Evolutionary conservation across 2,888 invertebrate species (phyloP).

Genomic region (Nemoura dubitans): DNA sequence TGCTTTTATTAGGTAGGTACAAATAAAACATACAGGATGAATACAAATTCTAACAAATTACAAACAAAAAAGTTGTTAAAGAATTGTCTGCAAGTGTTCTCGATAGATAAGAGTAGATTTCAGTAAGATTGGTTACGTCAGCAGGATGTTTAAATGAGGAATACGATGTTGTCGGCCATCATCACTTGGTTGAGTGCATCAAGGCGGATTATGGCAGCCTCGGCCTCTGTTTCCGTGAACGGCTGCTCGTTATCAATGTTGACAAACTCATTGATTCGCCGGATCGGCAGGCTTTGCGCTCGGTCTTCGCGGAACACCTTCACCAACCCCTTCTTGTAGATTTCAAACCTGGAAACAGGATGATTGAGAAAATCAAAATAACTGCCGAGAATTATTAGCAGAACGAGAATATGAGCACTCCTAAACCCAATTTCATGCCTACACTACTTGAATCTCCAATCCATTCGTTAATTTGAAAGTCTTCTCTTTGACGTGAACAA

Average conservation of each 20-base stretch:
- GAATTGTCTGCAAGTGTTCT: background rate
- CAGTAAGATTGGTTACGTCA: background rate
- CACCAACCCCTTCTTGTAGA: conserved; percentile 78
- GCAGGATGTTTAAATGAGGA: conserved; percentile 72
- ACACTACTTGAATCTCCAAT: no score
- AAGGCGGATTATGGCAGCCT: conserved; percentile 83
- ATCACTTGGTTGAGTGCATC: conserved; percentile 91
- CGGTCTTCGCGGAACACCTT: conserved; percentile 81
- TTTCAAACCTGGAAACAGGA: conserved; percentile 63
- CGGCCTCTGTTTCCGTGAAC: conserved; percentile 76
- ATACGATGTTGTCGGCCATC: conserved; percentile 85
- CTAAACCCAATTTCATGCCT: no score
- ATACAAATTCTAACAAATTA: background rate
- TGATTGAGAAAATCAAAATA: conserved; percentile 40
- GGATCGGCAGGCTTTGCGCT: conserved; percentile 76
- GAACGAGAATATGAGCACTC: no score
- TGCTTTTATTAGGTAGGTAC: background rate
- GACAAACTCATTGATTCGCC: conserved; percentile 71
- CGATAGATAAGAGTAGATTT: background rate
- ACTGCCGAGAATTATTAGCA: no score
- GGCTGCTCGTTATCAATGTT: conserved; percentile 68
- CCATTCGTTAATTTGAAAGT: no score
- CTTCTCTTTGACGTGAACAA: no score
- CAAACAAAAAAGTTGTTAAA: no score
- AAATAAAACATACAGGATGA: background rate